Percentiles rank a stretch among this genome's conserved stretches.
Conservation (phyloP, 92 coral and sea anemone species). For the Isaurus tuberculatus region DNA sequence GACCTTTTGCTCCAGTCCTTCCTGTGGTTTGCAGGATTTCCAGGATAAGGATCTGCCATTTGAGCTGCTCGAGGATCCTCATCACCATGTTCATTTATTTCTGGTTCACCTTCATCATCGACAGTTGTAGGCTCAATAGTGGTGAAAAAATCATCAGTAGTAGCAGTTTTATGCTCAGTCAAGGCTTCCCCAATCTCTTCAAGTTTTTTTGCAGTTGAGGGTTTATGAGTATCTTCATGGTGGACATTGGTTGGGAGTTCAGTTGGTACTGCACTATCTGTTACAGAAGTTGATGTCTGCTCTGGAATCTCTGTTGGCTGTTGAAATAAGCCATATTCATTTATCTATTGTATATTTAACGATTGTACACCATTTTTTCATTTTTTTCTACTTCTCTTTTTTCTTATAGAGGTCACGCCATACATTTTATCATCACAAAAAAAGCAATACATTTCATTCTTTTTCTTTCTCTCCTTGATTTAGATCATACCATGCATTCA, state of each 20-base stretch:
- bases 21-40: not conserved
- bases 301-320: constrained; percentile 81
- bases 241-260: constrained; percentile 39
- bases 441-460: no score
- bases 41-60: not conserved
- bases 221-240: not conserved
- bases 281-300: constrained; percentile 41
- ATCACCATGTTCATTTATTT: constrained; percentile 58
- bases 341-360: not conserved
- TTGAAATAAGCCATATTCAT: not conserved
- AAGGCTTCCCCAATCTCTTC: not conserved
- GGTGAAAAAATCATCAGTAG: not conserved
- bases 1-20: constrained; percentile 62
- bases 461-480: no score
- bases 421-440: no score
- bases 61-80: not conserved
- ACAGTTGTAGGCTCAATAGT: constrained; percentile 6
- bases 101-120: constrained; percentile 62
- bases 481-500: no score
- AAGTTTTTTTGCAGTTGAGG: not conserved
- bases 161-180: not conserved
- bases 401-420: no score
- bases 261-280: constrained; percentile 52
- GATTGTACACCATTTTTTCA: no score
- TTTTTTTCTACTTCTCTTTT: no score